Evolutionary conservation across 2,888 invertebrate genomes (phyloP), one percentile per base, ranked within the genome.

Genomic region (Drosophila fulvimacula): DNA sequence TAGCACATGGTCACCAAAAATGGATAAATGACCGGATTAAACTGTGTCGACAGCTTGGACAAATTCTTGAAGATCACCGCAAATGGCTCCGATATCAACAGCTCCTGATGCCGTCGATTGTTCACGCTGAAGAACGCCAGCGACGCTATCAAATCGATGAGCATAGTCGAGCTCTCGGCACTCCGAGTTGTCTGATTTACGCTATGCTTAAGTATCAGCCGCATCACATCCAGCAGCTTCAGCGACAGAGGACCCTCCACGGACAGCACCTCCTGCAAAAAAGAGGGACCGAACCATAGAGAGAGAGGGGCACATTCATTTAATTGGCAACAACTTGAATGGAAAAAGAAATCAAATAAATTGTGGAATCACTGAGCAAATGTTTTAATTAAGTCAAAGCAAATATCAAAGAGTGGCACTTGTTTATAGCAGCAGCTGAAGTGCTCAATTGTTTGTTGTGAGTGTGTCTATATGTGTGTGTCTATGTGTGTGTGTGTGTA

Each of bases 61-160:
- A 93, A 79, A 79, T 85, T 90, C 88, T 92, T 93, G 61, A 93
- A 90, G 61, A 93, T 91, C 76, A 87, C 87, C 65, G 91, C 90
- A 83, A 90, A 92, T 60, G 90, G 92, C 61, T 93, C 93, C 52
- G 92, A 91, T 70, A 90, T 89, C 53, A 93, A 75, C 32, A 92
- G 86, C 70, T 92, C 91, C 92, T 93, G 93, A 82, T 93, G 91
- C 69, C 90, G 82, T 17, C 89, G 90, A 86, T 92, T 92, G 76
- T 93, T 93, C 60, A 91, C 90, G 73, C 91, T 91, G 59, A 92
- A 91, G 89, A 92, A 93, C 67, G 92, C 92, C 74, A 93, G 72
- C 61, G 92, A 90, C 59, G 92, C 92, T 81, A 93, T 91, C 86
- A 93, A 85, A 85, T 93, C 93, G 61, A 93, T 91, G 52, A 93